phyloP scores from a whole-genome alignment of 2,113 vertebrate species.

The Nothoprocta perdicaria region DNA sequence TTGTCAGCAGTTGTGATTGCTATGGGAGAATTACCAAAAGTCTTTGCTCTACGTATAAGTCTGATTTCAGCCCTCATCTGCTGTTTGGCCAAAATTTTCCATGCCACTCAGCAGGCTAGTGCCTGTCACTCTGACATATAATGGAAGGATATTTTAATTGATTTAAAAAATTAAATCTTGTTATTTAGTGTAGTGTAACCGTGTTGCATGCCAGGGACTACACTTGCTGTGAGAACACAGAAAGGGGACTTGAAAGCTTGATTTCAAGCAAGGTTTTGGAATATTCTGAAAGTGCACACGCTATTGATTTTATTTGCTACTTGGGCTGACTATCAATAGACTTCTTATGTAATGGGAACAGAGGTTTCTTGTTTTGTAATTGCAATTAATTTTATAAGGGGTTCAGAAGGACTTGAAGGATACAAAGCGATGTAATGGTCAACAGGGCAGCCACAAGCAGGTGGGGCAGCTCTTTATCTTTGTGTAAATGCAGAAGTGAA shows the following conservation, averaged over 20 bases:
- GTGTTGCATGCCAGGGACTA: conserved; percentile 14
- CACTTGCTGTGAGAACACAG: conserved; percentile 29
- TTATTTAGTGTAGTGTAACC: conserved; percentile 45
- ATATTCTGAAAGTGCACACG: conserved; percentile 1
- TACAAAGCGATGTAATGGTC: not conserved
- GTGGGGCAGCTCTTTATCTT: not conserved
- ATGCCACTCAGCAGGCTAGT: conserved; percentile 70
- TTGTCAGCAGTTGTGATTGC: conserved; percentile 56
- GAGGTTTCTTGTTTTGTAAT: not conserved
- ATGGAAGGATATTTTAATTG: conserved; percentile 63
- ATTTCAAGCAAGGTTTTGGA: not conserved
- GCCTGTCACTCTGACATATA: conserved; percentile 65
- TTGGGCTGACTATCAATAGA: not conserved
- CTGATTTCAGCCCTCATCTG: conserved; percentile 70
- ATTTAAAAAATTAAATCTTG: conserved; percentile 60
- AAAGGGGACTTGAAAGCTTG: conserved; percentile 8
- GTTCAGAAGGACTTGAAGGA: not conserved
- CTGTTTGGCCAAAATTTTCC: conserved; percentile 74
- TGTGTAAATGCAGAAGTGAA: not conserved
- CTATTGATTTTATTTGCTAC: conserved; percentile 5
- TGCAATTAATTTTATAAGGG: not conserved
- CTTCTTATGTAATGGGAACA: not conserved
- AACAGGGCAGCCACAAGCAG: not conserved
- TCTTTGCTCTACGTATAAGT: conserved; percentile 69
- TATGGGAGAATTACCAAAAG: conserved; percentile 48